Percentiles rank a stretch among this genome's conserved stretches.
Conservation (phyloP, 2,797 vertebrate genomes). For the Megalops cyprinoides region DNA sequence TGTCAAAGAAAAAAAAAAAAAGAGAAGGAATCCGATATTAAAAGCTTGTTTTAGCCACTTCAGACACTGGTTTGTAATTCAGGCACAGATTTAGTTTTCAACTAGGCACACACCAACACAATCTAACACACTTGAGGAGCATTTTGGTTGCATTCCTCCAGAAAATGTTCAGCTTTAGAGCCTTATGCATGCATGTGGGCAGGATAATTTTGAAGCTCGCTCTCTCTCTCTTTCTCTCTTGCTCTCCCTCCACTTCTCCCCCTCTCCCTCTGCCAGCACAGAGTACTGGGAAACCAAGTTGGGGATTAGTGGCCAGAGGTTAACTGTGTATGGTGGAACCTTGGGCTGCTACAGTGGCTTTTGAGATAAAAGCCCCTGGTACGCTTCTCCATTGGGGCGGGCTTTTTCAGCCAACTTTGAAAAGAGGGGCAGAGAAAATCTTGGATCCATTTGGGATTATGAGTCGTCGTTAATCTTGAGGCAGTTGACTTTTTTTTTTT, state of each 20-base stretch:
- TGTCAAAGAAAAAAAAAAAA: background rate
- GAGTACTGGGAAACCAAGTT: slow-evolving; percentile 66
- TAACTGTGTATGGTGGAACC: slow-evolving; percentile 51
- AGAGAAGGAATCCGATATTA: background rate
- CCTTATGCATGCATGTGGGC: no score
- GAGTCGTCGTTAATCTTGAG: slow-evolving; percentile 80
- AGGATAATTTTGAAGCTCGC: background rate
- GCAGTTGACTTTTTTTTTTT: slow-evolving; percentile 66
- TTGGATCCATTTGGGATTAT: slow-evolving; percentile 72
- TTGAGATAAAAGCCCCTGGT: slow-evolving; percentile 61
- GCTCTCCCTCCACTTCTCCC: slow-evolving; percentile 49
- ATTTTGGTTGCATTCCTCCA: background rate
- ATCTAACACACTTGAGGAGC: background rate
- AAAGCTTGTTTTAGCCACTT: background rate
- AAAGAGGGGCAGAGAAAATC: slow-evolving; percentile 42
- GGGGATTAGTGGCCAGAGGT: slow-evolving; percentile 71
- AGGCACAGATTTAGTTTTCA: background rate
- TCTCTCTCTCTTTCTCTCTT: slow-evolving; percentile 45
- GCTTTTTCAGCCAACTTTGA: slow-evolving; percentile 64
- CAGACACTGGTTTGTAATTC: background rate
- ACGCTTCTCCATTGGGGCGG: slow-evolving; percentile 45
- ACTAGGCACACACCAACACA: no score
- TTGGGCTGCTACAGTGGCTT: slow-evolving; percentile 65
- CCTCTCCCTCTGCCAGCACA: slow-evolving; percentile 43
- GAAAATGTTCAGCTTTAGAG: no score